A percentile compares a stretch with the other conserved stretches of the same genome.
phyloP scores from a whole-genome alignment of 2,888 invertebrate species.

The Netelia melanura region DNA sequence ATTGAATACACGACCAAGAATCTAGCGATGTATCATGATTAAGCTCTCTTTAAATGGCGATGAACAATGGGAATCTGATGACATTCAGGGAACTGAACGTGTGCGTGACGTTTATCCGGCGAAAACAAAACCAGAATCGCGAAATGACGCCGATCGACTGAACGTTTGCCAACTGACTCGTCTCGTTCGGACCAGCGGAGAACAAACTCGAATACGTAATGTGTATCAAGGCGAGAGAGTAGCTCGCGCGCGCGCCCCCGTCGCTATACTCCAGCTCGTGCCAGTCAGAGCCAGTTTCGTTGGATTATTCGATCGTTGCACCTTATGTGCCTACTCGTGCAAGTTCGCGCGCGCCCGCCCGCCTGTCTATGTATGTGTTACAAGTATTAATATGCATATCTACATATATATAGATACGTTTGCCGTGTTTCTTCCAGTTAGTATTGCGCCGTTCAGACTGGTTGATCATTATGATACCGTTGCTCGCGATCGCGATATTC shows the following conservation, averaged over 20 bases:
- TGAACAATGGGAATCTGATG: no score
- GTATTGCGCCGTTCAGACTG: neutral
- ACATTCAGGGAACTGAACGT: no score
- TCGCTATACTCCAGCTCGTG: constrained; percentile 75
- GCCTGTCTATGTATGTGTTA: neutral
- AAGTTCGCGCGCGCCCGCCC: neutral
- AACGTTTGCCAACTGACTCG: neutral
- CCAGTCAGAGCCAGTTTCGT: constrained; percentile 81
- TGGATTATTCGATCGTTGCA: constrained; percentile 53
- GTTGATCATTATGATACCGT: neutral
- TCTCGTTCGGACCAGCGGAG: neutral
- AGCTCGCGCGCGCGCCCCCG: constrained; percentile 61
- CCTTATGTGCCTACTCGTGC: constrained; percentile 3
- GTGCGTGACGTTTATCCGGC: neutral
- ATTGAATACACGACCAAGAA: neutral
- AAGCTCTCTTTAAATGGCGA: no score
- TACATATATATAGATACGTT: neutral
- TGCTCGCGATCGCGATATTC: neutral
- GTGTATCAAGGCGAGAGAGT: neutral
- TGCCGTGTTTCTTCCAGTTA: neutral
- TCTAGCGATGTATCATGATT: constrained; percentile 17
- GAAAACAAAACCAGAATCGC: constrained; percentile 10
- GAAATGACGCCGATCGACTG: constrained; percentile 42
- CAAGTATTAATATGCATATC: neutral
- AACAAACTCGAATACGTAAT: constrained; percentile 28